Base-by-base conservation (phyloP, 2,113 vertebrate species). In the Crotalus helleri region DNA sequence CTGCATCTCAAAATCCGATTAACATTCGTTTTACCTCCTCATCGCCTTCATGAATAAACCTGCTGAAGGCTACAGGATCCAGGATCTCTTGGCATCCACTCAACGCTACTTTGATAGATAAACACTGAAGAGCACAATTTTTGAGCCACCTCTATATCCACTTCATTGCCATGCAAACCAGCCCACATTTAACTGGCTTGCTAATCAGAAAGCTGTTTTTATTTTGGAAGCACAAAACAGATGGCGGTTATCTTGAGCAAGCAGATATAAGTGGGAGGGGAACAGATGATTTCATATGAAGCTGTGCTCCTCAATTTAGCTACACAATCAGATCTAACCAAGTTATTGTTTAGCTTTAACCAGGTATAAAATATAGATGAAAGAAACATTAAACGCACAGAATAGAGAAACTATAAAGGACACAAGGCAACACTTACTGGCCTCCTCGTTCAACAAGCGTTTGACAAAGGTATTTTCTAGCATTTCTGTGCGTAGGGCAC, bases 381-480 rank as follows among this genome's bases (percentile, higher is more conserved):
- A 0, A 81, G 74, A 81, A 21, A 81, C 3, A 7, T 81, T 44
- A 81, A 81, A 39, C 21, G 33, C 7, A 81, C 3, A 7, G 74
- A 21, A 9, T 8, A n/a, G 46, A 92, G 0, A 4, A 91, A 29
- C 46, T n/a, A 0, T 3, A 49, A 85, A 87, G 4, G 1, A 58
- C 10, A 24, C 91, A 92, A 11, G 3, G 2, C 3, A 55, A 94
- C 54, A 97, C 99, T 98, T 98, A 99, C 99, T 99, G 99, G 94
- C 98, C 98, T 85, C 99, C 99, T 97, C 99, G 97, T 96, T 99
- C 99, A 94, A 99, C 99, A 39, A 99, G 98, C 0, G 99, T 99
- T 97, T 99, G 99, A 94, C 99, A 99, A 69, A 99, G 98, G 92
- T 99, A 99, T 95, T 99, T 99, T 96, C 98, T 99, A 54, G 99